Conservation (phyloP, 1,140 invertebrate genomes). For the Bombus confusus region DNA sequence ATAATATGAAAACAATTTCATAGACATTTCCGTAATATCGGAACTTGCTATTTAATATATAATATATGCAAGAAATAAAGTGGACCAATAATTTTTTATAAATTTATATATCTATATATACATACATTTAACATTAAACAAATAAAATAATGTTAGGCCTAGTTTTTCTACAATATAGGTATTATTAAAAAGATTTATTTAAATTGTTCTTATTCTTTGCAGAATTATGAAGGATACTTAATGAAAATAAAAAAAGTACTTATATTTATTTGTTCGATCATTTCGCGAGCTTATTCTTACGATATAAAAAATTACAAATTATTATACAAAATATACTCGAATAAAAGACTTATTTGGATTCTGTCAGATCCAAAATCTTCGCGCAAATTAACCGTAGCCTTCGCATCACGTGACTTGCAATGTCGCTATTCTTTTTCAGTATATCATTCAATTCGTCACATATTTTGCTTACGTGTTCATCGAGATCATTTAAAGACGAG, state of each 20-base stretch:
- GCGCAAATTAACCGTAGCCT: constrained; percentile 20
- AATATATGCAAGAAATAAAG: no score
- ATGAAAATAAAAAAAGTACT: background rate
- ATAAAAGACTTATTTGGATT: background rate
- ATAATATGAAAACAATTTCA: no score
- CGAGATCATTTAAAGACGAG: background rate
- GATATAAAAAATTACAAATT: background rate
- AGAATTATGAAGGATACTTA: background rate
- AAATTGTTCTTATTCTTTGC: no score
- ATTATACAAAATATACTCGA: background rate
- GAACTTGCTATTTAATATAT: no score
- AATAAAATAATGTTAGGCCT: background rate
- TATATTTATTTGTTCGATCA: background rate
- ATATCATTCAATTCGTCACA: constrained; percentile 56
- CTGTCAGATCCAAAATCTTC: background rate
- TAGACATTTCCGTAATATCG: no score
- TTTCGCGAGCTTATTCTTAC: background rate
- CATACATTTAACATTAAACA: background rate
- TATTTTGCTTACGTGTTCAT: constrained; percentile 43
- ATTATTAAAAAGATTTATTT: no score
- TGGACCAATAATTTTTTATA: no score
- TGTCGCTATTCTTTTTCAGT: background rate
- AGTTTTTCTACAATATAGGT: no score
- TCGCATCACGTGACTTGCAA: constrained; percentile 19
- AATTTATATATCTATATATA: no score